phyloP scores from a whole-genome alignment of 1,140 invertebrate genomes.

The Zaprionus kolodkinae region DNA sequence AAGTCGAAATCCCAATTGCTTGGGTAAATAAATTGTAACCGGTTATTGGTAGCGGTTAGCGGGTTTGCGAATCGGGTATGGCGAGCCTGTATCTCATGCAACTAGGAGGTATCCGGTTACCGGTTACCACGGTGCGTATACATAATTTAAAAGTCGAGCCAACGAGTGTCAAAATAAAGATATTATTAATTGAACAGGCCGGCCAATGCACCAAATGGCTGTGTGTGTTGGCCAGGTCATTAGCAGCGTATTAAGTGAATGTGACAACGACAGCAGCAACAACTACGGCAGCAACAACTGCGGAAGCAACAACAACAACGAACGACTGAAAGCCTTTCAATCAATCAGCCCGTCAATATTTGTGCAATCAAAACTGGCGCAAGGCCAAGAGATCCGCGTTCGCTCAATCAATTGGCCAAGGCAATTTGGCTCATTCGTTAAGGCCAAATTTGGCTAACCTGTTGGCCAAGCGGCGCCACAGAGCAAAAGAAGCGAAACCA shows the following conservation, averaged over 20 bases:
- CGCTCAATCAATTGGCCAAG: slow-evolving; percentile 38
- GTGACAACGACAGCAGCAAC: slow-evolving; percentile 41
- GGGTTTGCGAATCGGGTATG: slow-evolving; percentile 5
- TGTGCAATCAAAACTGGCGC: slow-evolving; percentile 54
- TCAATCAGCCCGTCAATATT: slow-evolving; percentile 58
- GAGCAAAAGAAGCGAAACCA: slow-evolving; percentile 23
- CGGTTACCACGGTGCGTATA: slow-evolving; percentile 28
- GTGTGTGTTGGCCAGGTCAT: slow-evolving; percentile 38
- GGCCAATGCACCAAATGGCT: slow-evolving; percentile 31
- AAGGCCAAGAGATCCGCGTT: slow-evolving; percentile 48
- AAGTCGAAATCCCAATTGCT: slow-evolving; percentile 34
- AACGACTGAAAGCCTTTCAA: slow-evolving; percentile 54
- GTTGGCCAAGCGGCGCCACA: slow-evolving; percentile 51
- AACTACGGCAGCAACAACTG: slow-evolving; percentile 21
- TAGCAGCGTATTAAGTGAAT: slow-evolving; percentile 50
- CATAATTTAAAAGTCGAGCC: slow-evolving; percentile 21
- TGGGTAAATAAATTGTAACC: slow-evolving; percentile 36
- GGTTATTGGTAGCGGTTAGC: slow-evolving; percentile 11
- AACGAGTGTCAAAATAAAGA: slow-evolving; percentile 46
- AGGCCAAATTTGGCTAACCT: slow-evolving; percentile 53
- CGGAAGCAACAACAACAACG: slow-evolving; percentile 13
- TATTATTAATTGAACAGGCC: slow-evolving; percentile 41
- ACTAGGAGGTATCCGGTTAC: slow-evolving; percentile 18
- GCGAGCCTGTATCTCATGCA: no score
- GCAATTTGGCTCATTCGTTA: slow-evolving; percentile 32